These are phyloP conservation scores for Hydra vulgaris DNA, from an alignment of 30 jellyfish, hydroid and myxozoan genomes.

Conservation along the genomic window DNA sequence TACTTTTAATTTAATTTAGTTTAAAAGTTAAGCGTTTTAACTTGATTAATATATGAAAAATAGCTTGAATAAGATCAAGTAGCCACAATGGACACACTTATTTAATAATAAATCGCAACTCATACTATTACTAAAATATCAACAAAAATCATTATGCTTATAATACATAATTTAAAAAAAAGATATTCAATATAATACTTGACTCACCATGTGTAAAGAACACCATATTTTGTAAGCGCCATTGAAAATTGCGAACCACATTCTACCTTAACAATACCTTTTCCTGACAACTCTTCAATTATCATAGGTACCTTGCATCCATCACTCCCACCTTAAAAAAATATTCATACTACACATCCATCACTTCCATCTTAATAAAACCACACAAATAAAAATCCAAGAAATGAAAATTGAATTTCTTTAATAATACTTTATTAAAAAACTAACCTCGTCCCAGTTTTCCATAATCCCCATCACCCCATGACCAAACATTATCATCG, in stretches of 20 bases:
- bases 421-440: background rate
- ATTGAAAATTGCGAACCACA: slow-evolving; percentile 89
- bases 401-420: too few relatives aligned
- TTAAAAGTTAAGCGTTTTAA: too few relatives aligned
- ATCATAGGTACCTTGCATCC: slow-evolving; percentile 68
- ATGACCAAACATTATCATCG: slow-evolving; percentile 81
- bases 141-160: too few relatives aligned
- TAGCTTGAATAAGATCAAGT: too few relatives aligned
- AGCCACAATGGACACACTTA: too few relatives aligned
- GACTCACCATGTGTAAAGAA: slow-evolving; percentile 76
- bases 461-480: slow-evolving; percentile 98
- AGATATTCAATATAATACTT: too few relatives aligned
- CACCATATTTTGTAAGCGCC: slow-evolving; percentile 68
- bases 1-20: too few relatives aligned
- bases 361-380: slow-evolving; percentile 75
- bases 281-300: slow-evolving; percentile 51
- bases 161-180: too few relatives aligned
- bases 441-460: slow-evolving; percentile 61
- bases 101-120: too few relatives aligned
- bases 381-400: background rate
- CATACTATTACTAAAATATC: too few relatives aligned
- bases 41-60: too few relatives aligned
- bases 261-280: slow-evolving; percentile 43
- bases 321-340: slow-evolving; percentile 73
- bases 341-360: slow-evolving; percentile 50